These are phyloP conservation scores for Eospalax fontanierii DNA, from an alignment of 2,797 vertebrate species.

Conservation along the genomic window DNA sequence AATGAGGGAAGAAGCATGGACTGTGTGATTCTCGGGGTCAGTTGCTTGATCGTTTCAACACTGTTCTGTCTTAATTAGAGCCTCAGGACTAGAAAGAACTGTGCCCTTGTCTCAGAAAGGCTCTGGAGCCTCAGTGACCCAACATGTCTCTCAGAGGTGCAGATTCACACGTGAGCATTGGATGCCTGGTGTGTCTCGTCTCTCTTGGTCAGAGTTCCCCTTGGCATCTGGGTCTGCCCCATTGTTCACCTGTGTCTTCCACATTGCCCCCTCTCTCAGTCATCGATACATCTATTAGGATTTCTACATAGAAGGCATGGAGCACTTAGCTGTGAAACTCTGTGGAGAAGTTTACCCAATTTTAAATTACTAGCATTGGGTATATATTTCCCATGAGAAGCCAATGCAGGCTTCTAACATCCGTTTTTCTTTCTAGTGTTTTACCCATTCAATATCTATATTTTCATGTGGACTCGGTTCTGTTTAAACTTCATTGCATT, in stretches of 20 bases:
- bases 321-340: background rate
- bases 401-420: background rate
- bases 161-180: background rate
- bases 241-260: background rate
- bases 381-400: background rate
- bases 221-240: background rate
- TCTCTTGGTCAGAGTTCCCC: background rate
- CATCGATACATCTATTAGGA: background rate
- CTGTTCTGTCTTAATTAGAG: constrained; percentile 12
- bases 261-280: background rate
- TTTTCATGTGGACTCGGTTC: background rate
- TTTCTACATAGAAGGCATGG: background rate
- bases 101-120: background rate
- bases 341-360: background rate
- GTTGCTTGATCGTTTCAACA: background rate
- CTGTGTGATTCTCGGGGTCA: constrained; percentile 33
- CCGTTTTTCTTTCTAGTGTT: background rate
- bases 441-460: background rate
- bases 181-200: background rate
- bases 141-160: background rate
- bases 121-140: background rate
- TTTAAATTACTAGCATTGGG: background rate
- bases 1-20: background rate
- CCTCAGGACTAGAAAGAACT: background rate
- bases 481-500: background rate